Conservation (phyloP, 2,113 vertebrate species). For the Leucoraja erinaceus region DNA sequence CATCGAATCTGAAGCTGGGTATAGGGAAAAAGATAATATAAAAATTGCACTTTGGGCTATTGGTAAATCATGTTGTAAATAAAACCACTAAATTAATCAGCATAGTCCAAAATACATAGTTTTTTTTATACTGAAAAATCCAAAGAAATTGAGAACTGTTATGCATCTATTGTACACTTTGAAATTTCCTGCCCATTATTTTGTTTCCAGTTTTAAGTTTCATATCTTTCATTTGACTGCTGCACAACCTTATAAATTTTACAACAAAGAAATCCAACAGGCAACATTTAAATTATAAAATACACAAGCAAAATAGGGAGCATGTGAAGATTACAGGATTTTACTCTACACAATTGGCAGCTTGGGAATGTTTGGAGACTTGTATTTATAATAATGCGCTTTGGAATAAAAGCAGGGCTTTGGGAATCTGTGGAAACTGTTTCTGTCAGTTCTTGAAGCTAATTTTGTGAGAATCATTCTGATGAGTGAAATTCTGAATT, state of each 20-base stretch:
- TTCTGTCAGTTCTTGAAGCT: conserved; percentile 34
- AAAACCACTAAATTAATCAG: conserved; percentile 38
- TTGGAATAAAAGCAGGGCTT: conserved; percentile 32
- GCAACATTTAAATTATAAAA: neutral
- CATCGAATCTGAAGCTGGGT: conserved; percentile 2
- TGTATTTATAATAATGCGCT: conserved; percentile 38
- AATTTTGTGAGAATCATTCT: neutral
- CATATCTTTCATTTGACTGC: conserved; percentile 18
- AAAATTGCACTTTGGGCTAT: conserved; percentile 36
- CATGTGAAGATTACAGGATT: conserved; percentile 38
- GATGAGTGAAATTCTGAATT: conserved; percentile 6
- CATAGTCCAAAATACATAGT: conserved; percentile 45
- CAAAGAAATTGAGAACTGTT: conserved; percentile 38
- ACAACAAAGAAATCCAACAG: neutral
- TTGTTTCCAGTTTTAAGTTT: conserved; percentile 9
- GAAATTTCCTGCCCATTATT: conserved; percentile 37
- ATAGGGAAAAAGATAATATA: neutral
- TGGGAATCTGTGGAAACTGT: conserved; percentile 19
- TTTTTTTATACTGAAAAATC: conserved; percentile 49
- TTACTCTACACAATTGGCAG: conserved; percentile 36
- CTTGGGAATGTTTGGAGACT: conserved; percentile 37
- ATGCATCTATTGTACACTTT: conserved; percentile 38
- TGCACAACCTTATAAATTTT: conserved; percentile 1
- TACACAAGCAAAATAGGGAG: conserved; percentile 24
- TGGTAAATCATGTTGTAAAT: conserved; percentile 30